Evolutionary conservation across 2,888 invertebrate genomes (phyloP).

Genomic region (Atethmia centrago): DNA sequence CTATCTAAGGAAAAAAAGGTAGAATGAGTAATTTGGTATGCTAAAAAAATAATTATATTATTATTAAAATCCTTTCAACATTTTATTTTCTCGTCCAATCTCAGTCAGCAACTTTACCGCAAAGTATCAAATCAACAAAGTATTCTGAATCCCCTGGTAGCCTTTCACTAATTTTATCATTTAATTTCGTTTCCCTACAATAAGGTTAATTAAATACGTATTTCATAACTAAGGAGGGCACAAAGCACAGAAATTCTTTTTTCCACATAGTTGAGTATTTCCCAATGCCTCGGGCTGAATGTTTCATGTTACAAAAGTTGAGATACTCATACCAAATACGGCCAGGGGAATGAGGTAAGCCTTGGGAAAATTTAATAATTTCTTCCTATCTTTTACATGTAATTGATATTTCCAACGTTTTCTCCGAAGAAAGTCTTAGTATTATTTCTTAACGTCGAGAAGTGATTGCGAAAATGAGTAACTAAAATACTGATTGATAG

Average conservation of each 20-base stretch:
- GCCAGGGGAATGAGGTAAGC: constrained; percentile 58
- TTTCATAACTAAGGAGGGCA: constrained; percentile 79
- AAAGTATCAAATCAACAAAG: constrained; percentile 14
- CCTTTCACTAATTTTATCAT: constrained; percentile 72
- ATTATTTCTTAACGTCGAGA: neutral
- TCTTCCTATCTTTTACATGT: constrained; percentile 54
- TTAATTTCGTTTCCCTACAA: constrained; percentile 73
- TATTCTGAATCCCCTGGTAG: constrained; percentile 50
- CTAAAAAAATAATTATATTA: neutral
- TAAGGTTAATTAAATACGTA: constrained; percentile 85
- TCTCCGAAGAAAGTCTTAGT: neutral
- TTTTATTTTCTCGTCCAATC: constrained; percentile 27
- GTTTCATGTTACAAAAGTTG: constrained; percentile 74
- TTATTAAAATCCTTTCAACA: neutral
- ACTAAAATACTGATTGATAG: constrained; percentile 46
- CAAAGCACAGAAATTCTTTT: constrained; percentile 77
- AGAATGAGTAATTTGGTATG: neutral
- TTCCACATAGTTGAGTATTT: constrained; percentile 83
- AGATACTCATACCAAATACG: constrained; percentile 68
- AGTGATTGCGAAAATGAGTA: constrained; percentile 30
- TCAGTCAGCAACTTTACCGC: constrained; percentile 32
- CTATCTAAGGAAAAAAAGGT: neutral
- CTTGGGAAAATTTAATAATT: constrained; percentile 67
- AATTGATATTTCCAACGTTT: constrained; percentile 53
- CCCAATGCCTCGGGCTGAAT: constrained; percentile 75